Evolutionary conservation across 2,113 vertebrate genomes (phyloP), one percentile per base, ranked within the genome.

Genomic region (Hemibagrus wyckioides): DNA sequence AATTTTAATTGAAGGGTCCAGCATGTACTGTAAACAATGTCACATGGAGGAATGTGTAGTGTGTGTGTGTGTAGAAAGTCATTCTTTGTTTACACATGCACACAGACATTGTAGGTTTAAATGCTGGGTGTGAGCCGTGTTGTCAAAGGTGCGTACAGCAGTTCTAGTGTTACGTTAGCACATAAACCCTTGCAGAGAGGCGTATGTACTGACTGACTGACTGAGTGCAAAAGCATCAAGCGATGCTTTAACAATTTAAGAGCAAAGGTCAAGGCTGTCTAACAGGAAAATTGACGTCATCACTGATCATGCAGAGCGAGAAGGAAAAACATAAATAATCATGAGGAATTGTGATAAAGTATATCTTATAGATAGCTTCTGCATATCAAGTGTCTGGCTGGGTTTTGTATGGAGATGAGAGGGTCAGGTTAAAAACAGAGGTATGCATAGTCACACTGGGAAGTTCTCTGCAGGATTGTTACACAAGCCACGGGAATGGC

Each of bases 11-110:
- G 52, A 56, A 59, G 19, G 79, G 13, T 2, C 23, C 21, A 44
- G n/a, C 36, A 69, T 91, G 92, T 21, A 92, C 91, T 84, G 85
- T 92, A 87, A 92, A 92, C 86, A 85, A 81, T 76, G 30, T 63
- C 76, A 88, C 85, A 69, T 65, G 73, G 80, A 28, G 90, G 88
- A 92, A 88, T 75, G 91, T 86, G 8, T 59, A 81, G 50, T 44
- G 75, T 67, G 87, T 44, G 75, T 67, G 87, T 44, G 44, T 80
- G 50, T 69, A 30, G 61, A 86, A 69, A 56, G 76, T 69, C 54
- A 80, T 67, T 33, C 33, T 79, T 9, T 80, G 61, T 86, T 86
- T 69, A 50, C 59, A 69, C 76, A 86, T 4, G 25, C 61, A n/a
- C 44, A 80, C 57, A 28, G 56, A 65, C 73, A 33, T 8, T 56